These are phyloP conservation scores for Dipus sagitta DNA, from an alignment of 2,797 vertebrate species.

Conservation along the genomic window DNA sequence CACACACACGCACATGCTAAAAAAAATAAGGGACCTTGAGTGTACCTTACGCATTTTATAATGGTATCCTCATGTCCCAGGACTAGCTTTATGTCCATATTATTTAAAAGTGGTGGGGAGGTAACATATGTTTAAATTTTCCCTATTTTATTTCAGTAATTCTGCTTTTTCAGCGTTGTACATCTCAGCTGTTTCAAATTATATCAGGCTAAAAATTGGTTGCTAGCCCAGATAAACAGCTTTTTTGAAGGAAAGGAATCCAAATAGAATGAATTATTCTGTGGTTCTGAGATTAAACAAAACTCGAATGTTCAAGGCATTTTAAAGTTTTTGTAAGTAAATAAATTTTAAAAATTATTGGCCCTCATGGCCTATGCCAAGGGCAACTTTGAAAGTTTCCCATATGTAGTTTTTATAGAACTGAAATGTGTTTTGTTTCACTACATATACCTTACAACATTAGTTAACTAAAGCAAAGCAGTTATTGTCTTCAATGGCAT, in stretches of 20 bases:
- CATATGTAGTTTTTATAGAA: background rate
- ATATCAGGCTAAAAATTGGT: slow-evolving; percentile 70
- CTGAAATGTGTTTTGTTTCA: slow-evolving; percentile 47
- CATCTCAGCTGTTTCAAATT: slow-evolving; percentile 69
- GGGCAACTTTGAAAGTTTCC: slow-evolving; percentile 26
- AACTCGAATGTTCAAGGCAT: slow-evolving; percentile 39
- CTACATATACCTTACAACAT: background rate
- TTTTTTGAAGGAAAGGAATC: slow-evolving; percentile 56
- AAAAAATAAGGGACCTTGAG: background rate
- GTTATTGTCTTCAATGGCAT: background rate
- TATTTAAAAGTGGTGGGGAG: slow-evolving; percentile 63
- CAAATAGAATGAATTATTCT: slow-evolving; percentile 74
- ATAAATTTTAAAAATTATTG: background rate
- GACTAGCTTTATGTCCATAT: slow-evolving; percentile 11
- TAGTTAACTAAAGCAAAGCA: background rate
- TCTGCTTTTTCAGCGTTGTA: slow-evolving; percentile 43
- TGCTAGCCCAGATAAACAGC: slow-evolving; percentile 52
- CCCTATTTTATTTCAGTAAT: slow-evolving; percentile 60
- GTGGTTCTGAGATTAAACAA: slow-evolving; percentile 71
- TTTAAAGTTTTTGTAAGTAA: slow-evolving; percentile 64
- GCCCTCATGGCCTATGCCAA: background rate
- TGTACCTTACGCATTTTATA: background rate
- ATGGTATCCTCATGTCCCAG: background rate
- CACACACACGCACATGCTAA: too few species aligned
- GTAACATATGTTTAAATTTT: slow-evolving; percentile 60